phyloP scores from a whole-genome alignment of 2,113 vertebrate genomes.

The Triplophysa tibetana region DNA sequence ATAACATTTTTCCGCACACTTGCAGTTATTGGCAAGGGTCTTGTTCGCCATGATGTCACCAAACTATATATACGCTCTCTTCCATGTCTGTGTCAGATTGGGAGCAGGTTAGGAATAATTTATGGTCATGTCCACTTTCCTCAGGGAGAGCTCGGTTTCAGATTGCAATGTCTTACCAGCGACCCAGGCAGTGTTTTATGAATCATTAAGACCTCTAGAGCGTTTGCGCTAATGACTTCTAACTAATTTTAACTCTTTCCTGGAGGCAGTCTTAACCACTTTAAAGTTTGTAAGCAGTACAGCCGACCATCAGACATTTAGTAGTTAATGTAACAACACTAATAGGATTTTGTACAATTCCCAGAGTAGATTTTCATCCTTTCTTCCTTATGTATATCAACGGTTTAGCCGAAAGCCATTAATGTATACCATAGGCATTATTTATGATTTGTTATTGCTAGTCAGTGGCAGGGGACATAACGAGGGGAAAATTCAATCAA shows the following conservation, averaged over 20 bases:
- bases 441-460: too few relatives aligned
- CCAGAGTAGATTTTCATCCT: neutral
- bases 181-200: conserved; percentile 22
- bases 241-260: conserved; percentile 20
- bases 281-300: neutral
- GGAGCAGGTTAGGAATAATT: neutral
- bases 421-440: too few relatives aligned
- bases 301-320: conserved; percentile 7
- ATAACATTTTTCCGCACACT: conserved; percentile 24
- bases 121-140: neutral
- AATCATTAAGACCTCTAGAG: conserved; percentile 21
- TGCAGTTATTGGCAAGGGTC: neutral
- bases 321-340: neutral
- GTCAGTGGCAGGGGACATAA: too few relatives aligned
- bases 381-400: too few relatives aligned
- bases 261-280: neutral
- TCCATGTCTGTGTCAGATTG: conserved; percentile 21
- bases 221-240: conserved; percentile 12
- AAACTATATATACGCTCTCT: neutral
- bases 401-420: too few relatives aligned
- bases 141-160: conserved; percentile 17
- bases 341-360: neutral
- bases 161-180: conserved; percentile 10
- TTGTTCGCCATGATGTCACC: neutral
- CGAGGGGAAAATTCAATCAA: too few relatives aligned